A percentile compares a stretch with the other conserved stretches of the same genome.
Conservation (phyloP, 2,888 invertebrate species). For the Thereva nobilitata region DNA sequence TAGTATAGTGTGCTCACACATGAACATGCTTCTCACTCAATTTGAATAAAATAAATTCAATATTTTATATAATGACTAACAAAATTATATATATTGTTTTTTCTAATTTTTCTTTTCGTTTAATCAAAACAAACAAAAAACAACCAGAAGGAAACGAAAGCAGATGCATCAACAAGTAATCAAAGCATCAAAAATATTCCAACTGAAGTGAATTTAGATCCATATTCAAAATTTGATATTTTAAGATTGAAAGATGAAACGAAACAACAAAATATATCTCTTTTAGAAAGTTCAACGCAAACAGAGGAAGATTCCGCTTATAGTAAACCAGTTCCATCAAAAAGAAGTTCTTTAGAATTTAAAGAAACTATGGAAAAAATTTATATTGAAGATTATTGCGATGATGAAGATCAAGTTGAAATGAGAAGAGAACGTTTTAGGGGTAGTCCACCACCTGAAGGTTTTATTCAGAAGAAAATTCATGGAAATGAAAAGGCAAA, state of each 20-base stretch:
- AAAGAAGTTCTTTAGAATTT: conserved; percentile 31
- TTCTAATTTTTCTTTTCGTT: no score
- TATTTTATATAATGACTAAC: no score
- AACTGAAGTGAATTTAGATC: conserved; percentile 6
- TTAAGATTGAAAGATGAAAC: background rate
- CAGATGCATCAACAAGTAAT: background rate
- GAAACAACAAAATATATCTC: background rate
- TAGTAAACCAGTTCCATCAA: conserved; percentile 10
- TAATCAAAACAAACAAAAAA: no score
- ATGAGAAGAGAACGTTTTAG: background rate
- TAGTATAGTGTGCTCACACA: no score
- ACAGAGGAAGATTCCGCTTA: conserved; percentile 19
- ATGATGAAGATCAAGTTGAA: conserved; percentile 23
- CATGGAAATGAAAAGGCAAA: background rate
- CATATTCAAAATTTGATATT: conserved; percentile 4
- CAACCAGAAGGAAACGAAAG: no score
- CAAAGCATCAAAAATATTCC: conserved; percentile 8
- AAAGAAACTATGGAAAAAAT: conserved; percentile 27
- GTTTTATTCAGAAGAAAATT: no score
- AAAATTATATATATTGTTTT: no score
- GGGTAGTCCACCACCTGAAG: background rate
- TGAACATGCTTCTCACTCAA: no score
- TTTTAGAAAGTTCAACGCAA: conserved; percentile 17
- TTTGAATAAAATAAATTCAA: no score
- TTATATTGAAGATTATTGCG: conserved; percentile 37